Base-by-base conservation (phyloP, 2,113 vertebrate genomes). In the Chaetops frenatus region DNA sequence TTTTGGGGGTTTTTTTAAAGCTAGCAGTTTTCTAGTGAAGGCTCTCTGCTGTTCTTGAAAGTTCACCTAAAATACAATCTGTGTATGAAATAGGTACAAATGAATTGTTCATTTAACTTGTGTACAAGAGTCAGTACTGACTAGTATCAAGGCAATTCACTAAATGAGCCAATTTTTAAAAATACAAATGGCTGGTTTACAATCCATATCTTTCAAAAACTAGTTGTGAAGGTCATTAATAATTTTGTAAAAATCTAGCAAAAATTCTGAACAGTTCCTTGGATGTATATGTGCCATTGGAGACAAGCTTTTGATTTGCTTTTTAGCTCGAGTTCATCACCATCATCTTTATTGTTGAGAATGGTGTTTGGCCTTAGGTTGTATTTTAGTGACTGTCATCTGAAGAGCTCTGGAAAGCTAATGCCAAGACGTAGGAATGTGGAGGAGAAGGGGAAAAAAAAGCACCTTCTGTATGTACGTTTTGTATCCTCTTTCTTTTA, bases 401-500 rank as follows among this genome's bases (percentile, higher is more conserved):
- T 88, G 72, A 92, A 97, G 92, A 70, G 79, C 82, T 92, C 66
- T 88, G 89, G 71, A 95, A 94, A 84, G 38, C 67, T 69, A 73
- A 85, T 62, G 84, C 53, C 73, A 90, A 51, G 91, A 86, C 9
- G 44, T 91, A 96, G 93, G 94, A 93, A 89, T 95, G 78, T 96
- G 86, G 71, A 91, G 48, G 48, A n/a, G 24, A 20, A 12, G 54
- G 9, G 1, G 8, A 15, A 45, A 90, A 64, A 84, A 88, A 97
- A 95, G 97, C 97, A 98, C 97, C 97, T 98, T 97, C 97, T 97
- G 66, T 95, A 95, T 96, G 96, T 97, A 95, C 80, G 96, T 97
- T 98, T 98, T 96, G 88, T 98, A 97, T 96, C 74, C 48, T 95
- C 92, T 96, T 98, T 92, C 95, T 95, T 95, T 97, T 93, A 97